Evolutionary conservation across 2,113 vertebrate species (phyloP).

Genomic region (Felis catus): F.catus_Fca126_mat1.0 CM031419.1:162608001-162608500

Average conservation of each 20-base stretch:
- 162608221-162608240: neutral
- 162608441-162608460: neutral
- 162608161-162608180: neutral
- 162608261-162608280: neutral
- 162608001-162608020: neutral
- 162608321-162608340: neutral
- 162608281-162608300: neutral
- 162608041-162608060: constrained; percentile 13
- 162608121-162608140: neutral
- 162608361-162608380: neutral
- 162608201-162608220: neutral
- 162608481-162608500: neutral
- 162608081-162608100: constrained; percentile 28
- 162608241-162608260: neutral
- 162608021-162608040: neutral
- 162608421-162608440: neutral
- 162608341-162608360: neutral
- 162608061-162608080: neutral
- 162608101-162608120: neutral
- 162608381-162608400: neutral
- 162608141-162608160: neutral
- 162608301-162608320: neutral
- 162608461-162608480: neutral
- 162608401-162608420: neutral
- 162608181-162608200: neutral